Conservation (phyloP, 2,888 invertebrate genomes). For the Cerceris ruficornis region DNA sequence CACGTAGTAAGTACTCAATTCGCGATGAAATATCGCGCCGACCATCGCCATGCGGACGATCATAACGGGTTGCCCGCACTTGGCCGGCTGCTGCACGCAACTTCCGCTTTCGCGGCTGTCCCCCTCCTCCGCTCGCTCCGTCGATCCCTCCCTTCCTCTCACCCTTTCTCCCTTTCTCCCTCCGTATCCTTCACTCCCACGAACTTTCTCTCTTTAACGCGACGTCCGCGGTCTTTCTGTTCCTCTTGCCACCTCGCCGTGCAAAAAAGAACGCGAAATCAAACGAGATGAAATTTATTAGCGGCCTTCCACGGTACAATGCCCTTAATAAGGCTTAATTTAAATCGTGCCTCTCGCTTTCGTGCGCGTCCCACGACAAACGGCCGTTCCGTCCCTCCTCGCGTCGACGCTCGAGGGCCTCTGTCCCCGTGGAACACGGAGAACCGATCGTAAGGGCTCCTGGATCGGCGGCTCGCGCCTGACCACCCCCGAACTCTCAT, state of each 20-base stretch:
- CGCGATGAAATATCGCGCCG: slow-evolving; percentile 75
- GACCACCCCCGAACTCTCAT: not conserved
- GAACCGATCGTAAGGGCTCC: not conserved
- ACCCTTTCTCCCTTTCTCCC: not conserved
- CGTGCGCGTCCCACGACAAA: slow-evolving; percentile 24
- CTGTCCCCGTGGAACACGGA: slow-evolving; percentile 2
- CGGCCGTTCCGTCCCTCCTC: slow-evolving; percentile 30
- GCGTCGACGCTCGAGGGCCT: slow-evolving; percentile 14
- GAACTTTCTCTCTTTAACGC: slow-evolving; percentile 7
- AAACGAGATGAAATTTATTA: slow-evolving; percentile 62
- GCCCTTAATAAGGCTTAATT: slow-evolving; percentile 61
- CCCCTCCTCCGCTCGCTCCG: slow-evolving; percentile 37
- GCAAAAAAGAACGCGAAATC: slow-evolving; percentile 12
- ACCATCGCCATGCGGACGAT: slow-evolving; percentile 70
- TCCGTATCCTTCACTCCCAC: not conserved
- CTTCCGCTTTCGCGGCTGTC: slow-evolving; percentile 69
- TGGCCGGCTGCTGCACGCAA: slow-evolving; percentile 72
- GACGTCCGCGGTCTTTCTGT: slow-evolving; percentile 16
- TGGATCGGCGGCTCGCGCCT: not conserved
- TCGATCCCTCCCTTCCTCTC: not conserved
- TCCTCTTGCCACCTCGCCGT: slow-evolving; percentile 5
- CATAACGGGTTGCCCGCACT: slow-evolving; percentile 72
- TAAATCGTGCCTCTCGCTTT: slow-evolving; percentile 43
- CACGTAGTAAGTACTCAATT: slow-evolving; percentile 75
- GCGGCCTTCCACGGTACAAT: slow-evolving; percentile 47